Evolutionary conservation across 2,888 invertebrate species (phyloP).

Genomic region (Microplitis manilae): DNA sequence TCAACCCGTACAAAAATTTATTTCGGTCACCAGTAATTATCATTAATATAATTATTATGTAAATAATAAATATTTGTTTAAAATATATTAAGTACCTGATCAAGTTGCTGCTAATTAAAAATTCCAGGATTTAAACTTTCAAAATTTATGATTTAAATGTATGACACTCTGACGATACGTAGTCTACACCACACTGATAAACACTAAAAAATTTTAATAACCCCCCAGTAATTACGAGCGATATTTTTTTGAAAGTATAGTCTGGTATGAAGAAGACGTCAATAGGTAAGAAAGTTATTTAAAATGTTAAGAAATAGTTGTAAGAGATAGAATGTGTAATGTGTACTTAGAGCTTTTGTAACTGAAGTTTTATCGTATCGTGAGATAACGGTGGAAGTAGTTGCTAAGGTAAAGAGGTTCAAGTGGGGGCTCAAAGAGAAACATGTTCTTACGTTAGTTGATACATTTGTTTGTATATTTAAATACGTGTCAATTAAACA

Average conservation of each 20-base stretch:
- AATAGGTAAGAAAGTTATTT: background rate
- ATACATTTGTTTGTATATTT: background rate
- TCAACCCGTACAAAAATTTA: background rate
- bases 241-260: background rate
- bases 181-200: background rate
- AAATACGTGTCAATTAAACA: background rate
- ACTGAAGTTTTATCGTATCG: background rate
- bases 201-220: background rate
- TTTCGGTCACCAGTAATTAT: background rate
- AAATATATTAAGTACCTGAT: background rate
- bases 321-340: background rate
- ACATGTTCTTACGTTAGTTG: background rate
- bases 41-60: background rate
- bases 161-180: background rate
- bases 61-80: background rate
- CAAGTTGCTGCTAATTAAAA: background rate
- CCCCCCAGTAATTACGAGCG: background rate
- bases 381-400: background rate
- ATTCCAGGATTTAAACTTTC: background rate
- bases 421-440: background rate
- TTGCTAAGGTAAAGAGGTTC: background rate
- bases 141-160: background rate
- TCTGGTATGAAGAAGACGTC: background rate
- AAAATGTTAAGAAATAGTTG: background rate
- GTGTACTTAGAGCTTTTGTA: background rate